Evolutionary conservation across 1,140 invertebrate genomes (phyloP), one percentile per base, ranked within the genome.

Genomic region (Venturia canescens): DNA sequence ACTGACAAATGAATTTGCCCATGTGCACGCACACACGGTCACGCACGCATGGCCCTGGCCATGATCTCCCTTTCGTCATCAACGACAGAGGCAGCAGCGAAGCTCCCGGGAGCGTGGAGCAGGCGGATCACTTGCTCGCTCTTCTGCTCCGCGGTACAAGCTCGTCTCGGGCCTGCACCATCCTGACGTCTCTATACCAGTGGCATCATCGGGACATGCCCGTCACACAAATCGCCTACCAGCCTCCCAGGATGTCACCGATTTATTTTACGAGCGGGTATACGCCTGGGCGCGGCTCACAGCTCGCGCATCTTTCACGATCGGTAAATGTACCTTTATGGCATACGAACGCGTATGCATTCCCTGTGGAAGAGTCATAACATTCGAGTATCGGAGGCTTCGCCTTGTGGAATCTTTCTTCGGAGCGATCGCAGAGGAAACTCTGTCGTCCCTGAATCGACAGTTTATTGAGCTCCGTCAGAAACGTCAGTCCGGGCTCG

Each of bases 391-490:
- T 57, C 53, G 53, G 21, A 57, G 53, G 5, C 53, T 2, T 57
- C 75, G 38, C 7, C 38, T 44, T 11, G 7, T 44, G 0, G 11
- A 44, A 11, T 9, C 7, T 13, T 44, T 9, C 38, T 0, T 44
- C 13, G 38, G 1, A 44, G 7, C 38, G 13, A 44, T 44, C 38
- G 38, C 38, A 44, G 13, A 6, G 38, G 38, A 44, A 44, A 76
- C 50, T n/a, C n/a, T 34, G 57, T 27, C 80, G 74, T 26, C 50
- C 71, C 81, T 44, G 81, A 85, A 88, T 89, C 87, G 87, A 88
- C 88, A 88, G 84, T 89, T 89, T 89, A 89, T 87, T 87, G 86
- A 81, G 66, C 79, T 44, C 85, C 87, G 87, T 89, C 88, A 88
- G 3, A 44, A 44, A 44, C 7, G 13, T 44, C 38, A 9, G 38